Evolutionary conservation across 2,888 invertebrate species (phyloP), one percentile per base, ranked within the genome.

Genomic region (Eupithecia tripunctaria): DNA sequence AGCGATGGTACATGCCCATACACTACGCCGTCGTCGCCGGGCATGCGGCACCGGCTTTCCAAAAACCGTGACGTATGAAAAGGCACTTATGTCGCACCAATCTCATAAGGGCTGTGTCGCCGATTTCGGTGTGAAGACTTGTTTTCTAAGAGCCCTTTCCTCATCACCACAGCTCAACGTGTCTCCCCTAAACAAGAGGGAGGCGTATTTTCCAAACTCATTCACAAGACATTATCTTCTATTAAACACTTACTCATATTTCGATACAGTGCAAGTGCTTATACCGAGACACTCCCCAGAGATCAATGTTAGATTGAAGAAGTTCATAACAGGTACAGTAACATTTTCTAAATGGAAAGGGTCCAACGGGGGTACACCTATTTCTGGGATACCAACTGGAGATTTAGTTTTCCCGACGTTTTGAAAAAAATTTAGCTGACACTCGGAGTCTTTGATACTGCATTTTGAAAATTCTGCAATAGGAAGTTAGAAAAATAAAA

Each of bases 241-340:
- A 62, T 15, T 0, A 60, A 60, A 64, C n/a, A 75, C 77, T 76
- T 69, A 75, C 77, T 68, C 62, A 21, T 64, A 74, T 14, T 65
- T 69, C 8, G 66, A 62, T 25, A 74, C 56, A 38, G 63, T 62
- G 43, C 77, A 77, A 21, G 60, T 74, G 14, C 41, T 36, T n/a
- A 77, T 72, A 14, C 77, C 77, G 3, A 32, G 25, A 14, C 67
- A 70, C n/a, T 74, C 67, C 1, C 77, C 77, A 3, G 65, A 43
- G 3, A 74, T 15, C 41, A 76, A 62, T 1, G 60, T 72, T 1
- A 76, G 25, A 10, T 62, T 18, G 1, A 62, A 12, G 1, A 71
- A 56, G 2, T 72, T 73, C 66, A 77, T 68, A 32, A 75, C 65
- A 29, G 63, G 47, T 32, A 76, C 27, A 6, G 8, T 38, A 6